phyloP scores from a whole-genome alignment of 2,888 invertebrate genomes.

The Kryphioiulus occultus region DNA sequence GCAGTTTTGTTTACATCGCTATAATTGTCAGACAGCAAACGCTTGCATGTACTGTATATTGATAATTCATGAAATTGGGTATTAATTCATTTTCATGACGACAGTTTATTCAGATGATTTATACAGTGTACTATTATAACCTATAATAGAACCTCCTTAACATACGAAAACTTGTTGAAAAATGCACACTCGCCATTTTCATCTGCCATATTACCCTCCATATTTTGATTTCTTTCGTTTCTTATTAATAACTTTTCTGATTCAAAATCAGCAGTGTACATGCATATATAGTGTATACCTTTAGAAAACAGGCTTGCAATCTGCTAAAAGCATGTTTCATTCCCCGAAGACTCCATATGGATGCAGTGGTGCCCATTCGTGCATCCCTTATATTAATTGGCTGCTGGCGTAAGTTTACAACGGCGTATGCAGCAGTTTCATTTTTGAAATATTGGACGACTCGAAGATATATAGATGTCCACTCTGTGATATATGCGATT shows the following conservation, averaged over 20 bases:
- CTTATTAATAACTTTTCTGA: neutral
- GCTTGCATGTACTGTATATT: too few species aligned
- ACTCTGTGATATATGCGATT: neutral
- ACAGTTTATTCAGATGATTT: too few species aligned
- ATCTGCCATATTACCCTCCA: too few species aligned
- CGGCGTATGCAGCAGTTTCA: neutral
- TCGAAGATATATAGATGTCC: neutral
- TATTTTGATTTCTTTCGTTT: neutral
- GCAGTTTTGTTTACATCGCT: neutral
- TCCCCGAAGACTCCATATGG: neutral
- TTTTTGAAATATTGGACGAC: neutral
- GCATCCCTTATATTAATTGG: neutral
- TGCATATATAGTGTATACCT: neutral
- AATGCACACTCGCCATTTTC: too few species aligned
- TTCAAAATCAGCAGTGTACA: neutral
- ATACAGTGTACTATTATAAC: too few species aligned
- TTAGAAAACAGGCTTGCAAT: neutral
- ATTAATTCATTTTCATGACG: too few species aligned
- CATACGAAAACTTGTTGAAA: too few species aligned
- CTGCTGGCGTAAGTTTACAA: neutral
- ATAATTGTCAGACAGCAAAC: too few species aligned
- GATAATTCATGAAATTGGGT: neutral
- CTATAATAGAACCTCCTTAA: too few species aligned
- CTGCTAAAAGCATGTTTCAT: neutral
- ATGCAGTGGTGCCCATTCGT: neutral